Percentiles rank a stretch among this genome's conserved stretches.
Conservation (phyloP, 2,113 vertebrate species). For the Parotia lawesii region DNA sequence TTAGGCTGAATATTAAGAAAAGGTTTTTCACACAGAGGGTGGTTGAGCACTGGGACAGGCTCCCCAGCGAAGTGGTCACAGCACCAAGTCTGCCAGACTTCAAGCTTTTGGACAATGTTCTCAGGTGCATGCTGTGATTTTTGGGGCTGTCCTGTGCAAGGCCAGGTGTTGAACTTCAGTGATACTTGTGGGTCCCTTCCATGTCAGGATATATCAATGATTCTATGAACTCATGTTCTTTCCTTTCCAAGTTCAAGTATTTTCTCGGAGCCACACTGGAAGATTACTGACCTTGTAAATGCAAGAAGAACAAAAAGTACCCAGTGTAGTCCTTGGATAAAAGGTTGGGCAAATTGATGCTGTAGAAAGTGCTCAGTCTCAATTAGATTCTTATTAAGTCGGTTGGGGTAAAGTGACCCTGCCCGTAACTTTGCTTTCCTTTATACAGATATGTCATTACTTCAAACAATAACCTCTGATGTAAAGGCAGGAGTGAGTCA, state of each 20-base stretch:
- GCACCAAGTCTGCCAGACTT: neutral
- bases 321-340: neutral
- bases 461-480: neutral
- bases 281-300: neutral
- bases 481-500: neutral
- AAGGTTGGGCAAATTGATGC: neutral
- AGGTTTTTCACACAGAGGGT: neutral
- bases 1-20: neutral
- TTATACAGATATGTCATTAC: neutral
- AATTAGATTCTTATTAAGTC: neutral
- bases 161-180: fast-evolving
- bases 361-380: neutral
- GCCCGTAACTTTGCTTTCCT: neutral
- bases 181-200: neutral
- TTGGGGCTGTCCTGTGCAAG: neutral
- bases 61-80: neutral
- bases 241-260: neutral
- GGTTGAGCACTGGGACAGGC: too few species aligned
- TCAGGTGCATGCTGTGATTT: neutral
- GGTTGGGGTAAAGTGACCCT: neutral
- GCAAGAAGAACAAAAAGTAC: neutral
- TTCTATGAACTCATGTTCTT: neutral
- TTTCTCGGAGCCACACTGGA: neutral
- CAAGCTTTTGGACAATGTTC: neutral
- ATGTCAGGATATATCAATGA: neutral